Base-by-base conservation (phyloP, 35 echinoderm and acorn worm genomes). In the Apostichopus parvimensis region DNA sequence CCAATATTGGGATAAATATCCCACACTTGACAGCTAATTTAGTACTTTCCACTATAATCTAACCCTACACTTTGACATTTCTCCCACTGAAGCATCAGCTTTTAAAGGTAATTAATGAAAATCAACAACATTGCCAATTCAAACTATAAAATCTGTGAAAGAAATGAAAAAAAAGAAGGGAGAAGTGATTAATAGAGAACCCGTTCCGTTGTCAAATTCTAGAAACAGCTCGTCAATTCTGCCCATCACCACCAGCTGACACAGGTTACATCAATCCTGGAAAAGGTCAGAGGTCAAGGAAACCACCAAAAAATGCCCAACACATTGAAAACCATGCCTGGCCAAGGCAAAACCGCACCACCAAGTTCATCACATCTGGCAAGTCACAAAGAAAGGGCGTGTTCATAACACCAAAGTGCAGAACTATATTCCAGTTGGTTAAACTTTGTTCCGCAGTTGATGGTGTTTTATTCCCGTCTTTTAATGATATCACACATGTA, bases 121-220 rank as follows among this genome's bases (percentile, higher is more conserved):
- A 45, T 45, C 34, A 45, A 45, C 34, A 45, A 45, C 34, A 45
- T 45, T 45, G 1, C n/a, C n/a, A n/a, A n/a, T n/a, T n/a, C 26
- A 28, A 28, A 28, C 1, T 45, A 45, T 45, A 45, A 11, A 68
- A 18, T 68, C 64, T 68, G 64, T 68, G 64, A 28, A n/a, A 28
- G 26, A 28, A 28, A 28, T 28, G 26, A 28, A n/a, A 82, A n/a
- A 34, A 55, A 56, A 82, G 52, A 82, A 82, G 34, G 34, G 79
- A 80, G 79, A 80, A 80, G 45, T 55, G 79, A 54, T 82, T 82
- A 82, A 82, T 54, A 82, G 79, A 82, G 55, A 82, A 45, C 52
- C 45, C 79, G 18, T 14, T 68, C 64, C 18, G 64, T 68, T 82
- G 79, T 82, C 11, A 17, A 55, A 56, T 17, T 82, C 55, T 82